Percentiles rank a stretch among this genome's conserved stretches.
Conservation (phyloP, 2,888 invertebrate genomes). For the Buathra laborator region DNA sequence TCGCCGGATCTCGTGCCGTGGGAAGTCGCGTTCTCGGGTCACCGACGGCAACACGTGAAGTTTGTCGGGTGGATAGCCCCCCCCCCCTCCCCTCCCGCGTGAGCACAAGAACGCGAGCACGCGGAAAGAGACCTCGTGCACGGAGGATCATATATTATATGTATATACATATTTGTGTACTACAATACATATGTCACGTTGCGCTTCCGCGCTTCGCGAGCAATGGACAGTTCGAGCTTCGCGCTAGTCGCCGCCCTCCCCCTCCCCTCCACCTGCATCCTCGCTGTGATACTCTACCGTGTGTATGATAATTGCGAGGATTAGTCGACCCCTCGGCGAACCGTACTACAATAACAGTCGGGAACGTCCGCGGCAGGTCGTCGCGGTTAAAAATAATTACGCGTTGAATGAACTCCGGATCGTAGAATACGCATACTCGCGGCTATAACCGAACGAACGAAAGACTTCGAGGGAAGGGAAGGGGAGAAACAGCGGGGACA, state of each 20-base stretch:
- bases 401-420: constrained; percentile 68
- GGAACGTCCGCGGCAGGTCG: constrained; percentile 48
- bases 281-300: constrained; percentile 51
- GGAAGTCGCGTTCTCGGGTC: constrained; percentile 83
- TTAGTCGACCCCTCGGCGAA: constrained; percentile 75
- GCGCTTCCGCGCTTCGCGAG: constrained; percentile 40
- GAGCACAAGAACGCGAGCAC: constrained; percentile 46
- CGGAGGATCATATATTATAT: constrained; percentile 16
- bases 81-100: background rate
- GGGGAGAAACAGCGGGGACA: background rate
- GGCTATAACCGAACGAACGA: constrained; percentile 32
- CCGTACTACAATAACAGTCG: constrained; percentile 37
- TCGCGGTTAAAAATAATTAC: constrained; percentile 79
- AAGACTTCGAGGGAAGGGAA: background rate
- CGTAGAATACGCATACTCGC: constrained; percentile 10
- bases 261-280: constrained; percentile 23
- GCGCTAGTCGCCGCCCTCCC: background rate
- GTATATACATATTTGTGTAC: constrained; percentile 26
- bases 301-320: constrained; percentile 81
- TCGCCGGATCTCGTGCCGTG: constrained; percentile 77
- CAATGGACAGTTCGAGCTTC: background rate
- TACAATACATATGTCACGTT: background rate
- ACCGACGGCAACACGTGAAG: constrained; percentile 73
- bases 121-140: background rate
- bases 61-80: constrained; percentile 63